Percentiles rank a stretch among this genome's conserved stretches.
Conservation (phyloP, 2,797 vertebrate species). For the Euthynnus affinis region DNA sequence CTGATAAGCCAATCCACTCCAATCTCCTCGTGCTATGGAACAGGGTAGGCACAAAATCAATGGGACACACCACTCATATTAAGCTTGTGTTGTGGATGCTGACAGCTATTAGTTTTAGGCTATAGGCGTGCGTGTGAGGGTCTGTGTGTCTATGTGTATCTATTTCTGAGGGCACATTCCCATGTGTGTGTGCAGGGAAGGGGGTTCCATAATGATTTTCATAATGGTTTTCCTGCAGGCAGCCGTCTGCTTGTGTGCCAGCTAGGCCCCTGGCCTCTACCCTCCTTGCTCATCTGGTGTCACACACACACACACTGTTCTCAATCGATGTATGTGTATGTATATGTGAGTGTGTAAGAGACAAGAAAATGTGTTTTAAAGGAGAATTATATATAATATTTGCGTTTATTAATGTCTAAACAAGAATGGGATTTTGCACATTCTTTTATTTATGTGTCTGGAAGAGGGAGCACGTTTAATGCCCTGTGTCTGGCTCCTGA, state of each 20-base stretch:
- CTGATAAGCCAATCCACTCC: conserved; percentile 70
- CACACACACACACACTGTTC: background rate
- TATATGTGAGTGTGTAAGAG: background rate
- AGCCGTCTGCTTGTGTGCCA: conserved; percentile 40
- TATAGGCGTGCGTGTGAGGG: background rate
- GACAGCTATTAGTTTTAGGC: conserved; percentile 66
- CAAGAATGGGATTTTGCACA: background rate
- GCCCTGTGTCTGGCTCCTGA: conserved; percentile 14
- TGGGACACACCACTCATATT: conserved; percentile 74
- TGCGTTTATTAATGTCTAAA: background rate
- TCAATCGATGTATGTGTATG: background rate
- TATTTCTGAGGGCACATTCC: background rate
- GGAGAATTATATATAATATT: too few species aligned
- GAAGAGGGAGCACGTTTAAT: background rate
- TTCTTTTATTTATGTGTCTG: conserved; percentile 16
- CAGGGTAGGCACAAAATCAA: conserved; percentile 76
- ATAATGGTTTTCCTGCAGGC: conserved; percentile 39
- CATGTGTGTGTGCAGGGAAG: background rate
- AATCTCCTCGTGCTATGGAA: conserved; percentile 61
- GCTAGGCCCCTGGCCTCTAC: conserved; percentile 1
- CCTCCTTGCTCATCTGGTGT: conserved; percentile 18
- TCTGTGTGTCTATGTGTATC: conserved; percentile 15
- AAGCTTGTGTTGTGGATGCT: conserved; percentile 68
- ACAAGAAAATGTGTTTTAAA: background rate
- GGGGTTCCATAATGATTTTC: conserved; percentile 26